Base-by-base conservation (phyloP, 2,113 vertebrate genomes). In the Motacilla alba region DNA sequence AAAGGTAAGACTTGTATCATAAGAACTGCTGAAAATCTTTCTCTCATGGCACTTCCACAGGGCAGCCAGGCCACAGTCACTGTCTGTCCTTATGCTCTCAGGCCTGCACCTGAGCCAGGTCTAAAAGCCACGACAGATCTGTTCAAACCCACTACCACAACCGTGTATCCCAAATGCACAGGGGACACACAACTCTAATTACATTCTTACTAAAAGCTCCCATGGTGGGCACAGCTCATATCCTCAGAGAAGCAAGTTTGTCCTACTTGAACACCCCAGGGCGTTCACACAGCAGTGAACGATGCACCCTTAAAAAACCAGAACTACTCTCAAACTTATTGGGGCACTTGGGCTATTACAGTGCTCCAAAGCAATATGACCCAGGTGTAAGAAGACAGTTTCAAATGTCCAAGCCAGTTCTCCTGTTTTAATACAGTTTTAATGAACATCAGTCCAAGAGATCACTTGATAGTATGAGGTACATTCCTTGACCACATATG, bases 401-500 rank as follows among this genome's bases (percentile, higher is more conserved):
- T 89, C 75, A 83, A n/a, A 89, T 41, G 59, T 63, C 82, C 75
- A 87, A 92, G 80, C 67, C 67, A 93, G 86, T 82, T 94, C 58
- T 85, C 33, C 95, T 41, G 39, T 28, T 82, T 91, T 66, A 88
- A 82, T 94, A 87, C 46, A 59, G 69, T 89, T 95, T 96, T 94
- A 95, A 89, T 94, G 77, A 93, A 73, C 26, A 44, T 79, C 87
- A 95, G 93, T 95, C 90, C 81, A 90, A 93, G 78, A 84, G 62
- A 89, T 43, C 58, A 92, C 69, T 94, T 87, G 56, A 87, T 63
- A 60, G 82, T 30, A 88, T 52, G 88, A 96, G 72, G 74, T 82
- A 95, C 95, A 82, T 89, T 95, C 94, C 89, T 91, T 83, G 55
- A 95, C 94, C 89, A 46, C 63, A 50, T 79, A 87, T 28, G 79